phyloP scores from a whole-genome alignment of 64 coral and sea anemone species.

The Trachythela sp. region DNA sequence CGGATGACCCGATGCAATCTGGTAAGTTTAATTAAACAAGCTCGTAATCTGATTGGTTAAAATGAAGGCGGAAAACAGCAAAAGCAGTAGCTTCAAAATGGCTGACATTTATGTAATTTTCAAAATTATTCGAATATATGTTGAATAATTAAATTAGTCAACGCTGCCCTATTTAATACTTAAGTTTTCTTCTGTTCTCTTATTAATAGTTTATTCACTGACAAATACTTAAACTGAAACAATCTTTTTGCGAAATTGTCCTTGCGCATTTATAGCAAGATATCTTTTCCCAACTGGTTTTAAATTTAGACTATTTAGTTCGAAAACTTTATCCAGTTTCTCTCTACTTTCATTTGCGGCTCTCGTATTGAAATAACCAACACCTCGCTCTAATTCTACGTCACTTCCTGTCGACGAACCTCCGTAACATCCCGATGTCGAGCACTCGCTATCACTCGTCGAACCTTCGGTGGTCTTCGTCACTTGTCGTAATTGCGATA shows the following conservation, averaged over 20 bases:
- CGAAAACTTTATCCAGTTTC: not conserved
- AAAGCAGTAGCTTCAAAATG: no score
- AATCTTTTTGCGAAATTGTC: not conserved
- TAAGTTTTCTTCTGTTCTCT: no score
- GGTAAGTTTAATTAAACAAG: no score
- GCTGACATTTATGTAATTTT: no score
- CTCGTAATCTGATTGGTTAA: no score
- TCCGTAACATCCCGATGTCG: constrained; percentile 18
- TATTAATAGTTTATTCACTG: no score
- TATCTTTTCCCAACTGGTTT: not conserved
- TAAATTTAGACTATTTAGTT: not conserved
- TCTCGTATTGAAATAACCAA: not conserved
- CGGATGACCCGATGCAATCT: no score
- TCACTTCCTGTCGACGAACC: constrained; percentile 17
- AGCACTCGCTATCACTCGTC: constrained; percentile 19
- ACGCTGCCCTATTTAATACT: no score
- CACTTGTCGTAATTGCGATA: not conserved
- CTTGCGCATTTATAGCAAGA: not conserved
- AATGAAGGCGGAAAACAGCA: no score
- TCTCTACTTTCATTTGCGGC: not conserved
- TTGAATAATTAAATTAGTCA: no score
- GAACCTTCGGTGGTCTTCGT: not conserved
- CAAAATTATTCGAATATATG: no score
- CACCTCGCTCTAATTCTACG: not conserved
- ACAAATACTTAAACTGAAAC: not conserved